Evolutionary conservation across 1,140 invertebrate genomes (phyloP).

Genomic region (Listronotus bonariensis): DNA sequence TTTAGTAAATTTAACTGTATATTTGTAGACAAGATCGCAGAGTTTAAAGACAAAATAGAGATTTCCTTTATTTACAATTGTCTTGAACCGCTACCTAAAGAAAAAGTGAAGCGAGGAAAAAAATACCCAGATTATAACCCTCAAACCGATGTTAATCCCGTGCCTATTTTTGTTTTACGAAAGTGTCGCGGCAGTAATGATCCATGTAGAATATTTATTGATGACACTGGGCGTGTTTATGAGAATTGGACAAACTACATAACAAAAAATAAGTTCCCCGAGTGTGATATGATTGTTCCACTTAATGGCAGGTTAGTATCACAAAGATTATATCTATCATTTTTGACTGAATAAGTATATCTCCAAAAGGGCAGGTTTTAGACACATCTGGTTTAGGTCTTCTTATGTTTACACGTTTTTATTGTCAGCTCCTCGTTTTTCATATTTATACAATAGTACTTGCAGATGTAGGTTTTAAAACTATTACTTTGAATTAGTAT

Average conservation of each 20-base stretch:
- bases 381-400: no score
- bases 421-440: no score
- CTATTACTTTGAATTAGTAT: no score
- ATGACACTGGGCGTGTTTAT: slow-evolving; percentile 51
- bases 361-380: no score
- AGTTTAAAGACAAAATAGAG: slow-evolving; percentile 42
- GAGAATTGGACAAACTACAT: slow-evolving; percentile 50
- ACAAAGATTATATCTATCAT: no score
- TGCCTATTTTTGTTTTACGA: slow-evolving; percentile 48
- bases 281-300: slow-evolving; percentile 53
- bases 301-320: slow-evolving; percentile 45
- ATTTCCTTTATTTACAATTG: slow-evolving; percentile 48
- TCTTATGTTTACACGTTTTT: no score
- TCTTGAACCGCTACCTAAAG: slow-evolving; percentile 43
- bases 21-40: slow-evolving; percentile 43
- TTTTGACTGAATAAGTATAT: no score
- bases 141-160: slow-evolving; percentile 41
- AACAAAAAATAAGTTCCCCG: slow-evolving; percentile 51
- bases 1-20: slow-evolving; percentile 8
- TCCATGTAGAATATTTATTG: slow-evolving; percentile 52
- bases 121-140: slow-evolving; percentile 45
- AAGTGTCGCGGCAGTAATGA: slow-evolving; percentile 45
- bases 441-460: no score
- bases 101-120: slow-evolving; percentile 42
- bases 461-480: no score